These are phyloP conservation scores for Mesocricetus auratus DNA, from an alignment of 2,113 vertebrate genomes.

Conservation along the genomic window DNA sequence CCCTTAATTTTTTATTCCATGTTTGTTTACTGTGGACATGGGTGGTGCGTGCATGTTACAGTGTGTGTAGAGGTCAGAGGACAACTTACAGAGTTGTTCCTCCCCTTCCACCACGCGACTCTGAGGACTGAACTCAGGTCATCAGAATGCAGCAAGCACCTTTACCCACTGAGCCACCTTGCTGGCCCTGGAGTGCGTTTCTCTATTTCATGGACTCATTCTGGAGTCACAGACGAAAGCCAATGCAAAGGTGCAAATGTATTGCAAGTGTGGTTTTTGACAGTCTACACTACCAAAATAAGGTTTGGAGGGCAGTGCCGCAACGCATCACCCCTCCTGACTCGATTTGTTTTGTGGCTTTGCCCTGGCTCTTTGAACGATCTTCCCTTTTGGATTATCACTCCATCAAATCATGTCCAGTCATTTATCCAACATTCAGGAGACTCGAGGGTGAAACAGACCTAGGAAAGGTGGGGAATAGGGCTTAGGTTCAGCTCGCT, in stretches of 20 bases:
- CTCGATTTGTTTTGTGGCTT: not conserved
- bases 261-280: not conserved
- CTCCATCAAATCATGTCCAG: not conserved
- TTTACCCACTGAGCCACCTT: not conserved
- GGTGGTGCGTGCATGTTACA: not conserved
- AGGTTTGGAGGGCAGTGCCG: not conserved
- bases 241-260: not conserved
- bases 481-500: not conserved
- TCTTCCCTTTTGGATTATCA: not conserved
- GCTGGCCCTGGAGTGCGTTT: not conserved
- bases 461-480: not conserved
- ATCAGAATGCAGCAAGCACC: not conserved
- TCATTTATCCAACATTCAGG: not conserved
- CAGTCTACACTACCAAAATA: not conserved
- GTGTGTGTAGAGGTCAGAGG: not conserved
- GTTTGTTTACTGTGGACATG: not conserved
- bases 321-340: rapidly evolving
- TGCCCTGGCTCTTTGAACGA: not conserved
- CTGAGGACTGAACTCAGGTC: not conserved
- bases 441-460: not conserved
- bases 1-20: not conserved
- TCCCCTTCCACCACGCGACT: not conserved
- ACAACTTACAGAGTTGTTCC: not conserved
- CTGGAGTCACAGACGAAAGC: not conserved
- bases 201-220: not conserved